phyloP scores from a whole-genome alignment of 1,140 invertebrate genomes.

The Drosophila busckii region DNA sequence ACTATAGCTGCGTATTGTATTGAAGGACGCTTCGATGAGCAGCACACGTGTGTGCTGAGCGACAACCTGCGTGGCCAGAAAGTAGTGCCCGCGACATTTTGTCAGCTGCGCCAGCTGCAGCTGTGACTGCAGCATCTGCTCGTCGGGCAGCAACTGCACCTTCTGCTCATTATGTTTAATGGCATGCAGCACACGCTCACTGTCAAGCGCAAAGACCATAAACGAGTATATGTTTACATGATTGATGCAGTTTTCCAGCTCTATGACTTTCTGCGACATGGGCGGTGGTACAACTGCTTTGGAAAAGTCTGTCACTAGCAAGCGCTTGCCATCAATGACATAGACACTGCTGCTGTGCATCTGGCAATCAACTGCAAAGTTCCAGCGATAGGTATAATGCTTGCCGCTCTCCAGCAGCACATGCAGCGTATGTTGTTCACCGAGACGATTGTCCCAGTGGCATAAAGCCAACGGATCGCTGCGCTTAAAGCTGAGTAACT shows the following conservation, averaged over 20 bases:
- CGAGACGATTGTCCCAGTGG: slow-evolving; percentile 83
- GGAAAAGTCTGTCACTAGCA: slow-evolving; percentile 87
- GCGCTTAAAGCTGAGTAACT: slow-evolving; percentile 78
- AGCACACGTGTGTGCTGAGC: slow-evolving; percentile 27
- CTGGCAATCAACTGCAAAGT: slow-evolving; percentile 65
- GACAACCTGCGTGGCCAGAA: slow-evolving; percentile 39
- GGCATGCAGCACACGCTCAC: slow-evolving; percentile 25
- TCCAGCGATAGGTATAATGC: slow-evolving; percentile 80
- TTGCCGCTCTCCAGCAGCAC: slow-evolving; percentile 81
- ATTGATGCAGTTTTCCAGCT: slow-evolving; percentile 81
- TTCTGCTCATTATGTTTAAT: too few species aligned
- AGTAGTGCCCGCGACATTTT: slow-evolving; percentile 6
- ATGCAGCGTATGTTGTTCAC: slow-evolving; percentile 82
- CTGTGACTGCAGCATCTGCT: too few species aligned
- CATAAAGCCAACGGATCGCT: slow-evolving; percentile 79
- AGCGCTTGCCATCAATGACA: slow-evolving; percentile 88
- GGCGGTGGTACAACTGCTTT: slow-evolving; percentile 89
- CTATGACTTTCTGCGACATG: slow-evolving; percentile 84
- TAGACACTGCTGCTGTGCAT: slow-evolving; percentile 81
- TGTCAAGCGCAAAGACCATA: too few species aligned
- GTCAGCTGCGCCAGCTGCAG: slow-evolving; percentile 40
- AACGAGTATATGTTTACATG: slow-evolving; percentile 48
- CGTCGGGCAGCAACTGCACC: too few species aligned
- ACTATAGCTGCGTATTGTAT: slow-evolving; percentile 1
- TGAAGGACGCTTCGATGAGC: slow-evolving; percentile 3